A percentile compares a stretch with the other conserved stretches of the same genome.
These are phyloP conservation scores for Leuciscus idus DNA, from an alignment of 2,113 vertebrate species.

Conservation along the genomic window DNA sequence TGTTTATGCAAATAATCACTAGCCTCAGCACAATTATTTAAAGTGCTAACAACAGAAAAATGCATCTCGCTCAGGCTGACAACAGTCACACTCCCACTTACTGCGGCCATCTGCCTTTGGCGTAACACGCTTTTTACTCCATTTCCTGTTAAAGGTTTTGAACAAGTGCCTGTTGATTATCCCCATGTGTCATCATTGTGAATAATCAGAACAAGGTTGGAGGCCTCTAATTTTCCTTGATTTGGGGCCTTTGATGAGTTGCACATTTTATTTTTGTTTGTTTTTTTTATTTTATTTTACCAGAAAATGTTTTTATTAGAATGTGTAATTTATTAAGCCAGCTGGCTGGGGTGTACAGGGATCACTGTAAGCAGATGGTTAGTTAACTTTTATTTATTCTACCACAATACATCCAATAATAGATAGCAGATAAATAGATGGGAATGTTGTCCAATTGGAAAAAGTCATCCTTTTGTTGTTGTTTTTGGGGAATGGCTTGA, in stretches of 20 bases:
- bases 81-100: conserved; percentile 30
- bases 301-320: neutral
- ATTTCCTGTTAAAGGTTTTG: conserved; percentile 11
- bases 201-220: neutral
- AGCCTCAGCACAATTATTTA: conserved; percentile 52
- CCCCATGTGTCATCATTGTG: neutral
- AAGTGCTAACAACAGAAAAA: conserved; percentile 48
- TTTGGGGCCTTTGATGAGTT: neutral
- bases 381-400: conserved; percentile 1
- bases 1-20: conserved; percentile 41
- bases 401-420: neutral
- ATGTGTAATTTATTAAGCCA: conserved; percentile 3
- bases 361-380: neutral
- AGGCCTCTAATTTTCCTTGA: neutral
- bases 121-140: neutral
- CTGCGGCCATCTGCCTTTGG: conserved; percentile 26
- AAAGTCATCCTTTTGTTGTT: neutral
- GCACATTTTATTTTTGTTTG: neutral
- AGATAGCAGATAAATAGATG: neutral
- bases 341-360: neutral
- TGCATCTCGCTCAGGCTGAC: conserved; percentile 27
- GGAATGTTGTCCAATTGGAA: neutral
- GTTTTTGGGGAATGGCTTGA: neutral
- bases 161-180: neutral
- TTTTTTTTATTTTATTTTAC: neutral